Evolutionary conservation across 2,797 vertebrate species (phyloP), one percentile per base, ranked within the genome.

Genomic region (Pyrocephalus nanus): DNA sequence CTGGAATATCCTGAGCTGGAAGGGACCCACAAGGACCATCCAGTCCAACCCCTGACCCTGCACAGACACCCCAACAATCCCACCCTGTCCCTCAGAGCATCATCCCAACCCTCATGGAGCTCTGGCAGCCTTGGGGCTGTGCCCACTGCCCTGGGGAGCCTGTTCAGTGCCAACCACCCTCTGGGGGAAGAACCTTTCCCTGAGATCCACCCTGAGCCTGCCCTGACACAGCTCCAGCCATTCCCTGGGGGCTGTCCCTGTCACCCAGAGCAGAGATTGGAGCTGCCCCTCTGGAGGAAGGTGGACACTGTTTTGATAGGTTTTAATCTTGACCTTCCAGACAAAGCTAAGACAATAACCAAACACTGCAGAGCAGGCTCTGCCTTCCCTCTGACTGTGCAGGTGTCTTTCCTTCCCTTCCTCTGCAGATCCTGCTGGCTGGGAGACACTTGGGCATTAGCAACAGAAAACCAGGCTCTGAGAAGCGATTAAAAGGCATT

Each of bases 401-500:
- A 11, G 48, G 38, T 40, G 11, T 15, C 72, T 20, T 12, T 58
- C 32, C 51, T 29, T 15, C 38, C 45, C n/a, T 55, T 32, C 20
- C 60, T n/a, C 38, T 40, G 72, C 25, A 3, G 43, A 9, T 36
- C 47, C 72, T 26, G 70, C 0, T 9, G 0, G 6, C 58, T 32
- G n/a, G 29, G n/a, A 11, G 34, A 11, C 10, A 2, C 67, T 1
- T 16, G 67, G 61, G 26, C 54, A 4, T 2, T 20, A 50, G 1
- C 66, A 26, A 0, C 26, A 3, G 48, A 3, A 1, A 26, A 32
- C 11, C 0, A 3, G 2, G 6, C 19, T 21, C 54, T 61, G 5
- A 3, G 45, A 4, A 29, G n/a, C 0, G 15, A 25, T 7, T 3
- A 8, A 21, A 42, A 42, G 36, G 29, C 11, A 2, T 12, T 54